Evolutionary conservation across 2,797 vertebrate species (phyloP).

Genomic region (Acridotheres tristis): DNA sequence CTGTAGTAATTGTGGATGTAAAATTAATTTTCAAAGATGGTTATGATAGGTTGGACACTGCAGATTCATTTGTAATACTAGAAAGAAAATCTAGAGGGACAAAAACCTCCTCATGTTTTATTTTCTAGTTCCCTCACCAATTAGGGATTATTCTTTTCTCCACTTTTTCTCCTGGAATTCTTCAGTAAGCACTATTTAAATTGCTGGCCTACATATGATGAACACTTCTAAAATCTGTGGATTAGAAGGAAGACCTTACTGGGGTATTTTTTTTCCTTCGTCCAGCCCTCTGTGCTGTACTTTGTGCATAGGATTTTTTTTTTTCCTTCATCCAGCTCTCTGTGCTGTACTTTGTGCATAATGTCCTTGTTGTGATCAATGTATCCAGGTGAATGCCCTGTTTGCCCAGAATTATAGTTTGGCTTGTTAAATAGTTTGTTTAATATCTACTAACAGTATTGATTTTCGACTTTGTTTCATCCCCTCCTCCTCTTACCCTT

Average conservation of each 20-base stretch:
- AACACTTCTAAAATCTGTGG: neutral
- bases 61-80: neutral
- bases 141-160: neutral
- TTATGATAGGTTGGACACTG: neutral
- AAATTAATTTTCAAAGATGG: neutral
- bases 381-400: constrained; percentile 63
- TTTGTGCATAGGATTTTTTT: constrained; percentile 9
- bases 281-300: neutral
- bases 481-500: neutral
- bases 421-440: constrained; percentile 54
- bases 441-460: constrained; percentile 48
- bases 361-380: constrained; percentile 50
- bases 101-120: neutral
- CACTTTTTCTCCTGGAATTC: neutral
- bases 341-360: constrained; percentile 34
- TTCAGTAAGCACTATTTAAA: neutral
- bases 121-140: neutral
- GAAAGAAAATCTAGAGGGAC: neutral
- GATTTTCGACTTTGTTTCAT: constrained; percentile 40
- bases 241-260: neutral
- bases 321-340: neutral
- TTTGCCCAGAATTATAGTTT: constrained; percentile 38
- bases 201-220: neutral
- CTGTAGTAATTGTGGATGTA: neutral
- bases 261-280: neutral